Evolutionary conservation across 2,888 invertebrate species (phyloP).

Genomic region (Sarcophaga caerulescens): DNA sequence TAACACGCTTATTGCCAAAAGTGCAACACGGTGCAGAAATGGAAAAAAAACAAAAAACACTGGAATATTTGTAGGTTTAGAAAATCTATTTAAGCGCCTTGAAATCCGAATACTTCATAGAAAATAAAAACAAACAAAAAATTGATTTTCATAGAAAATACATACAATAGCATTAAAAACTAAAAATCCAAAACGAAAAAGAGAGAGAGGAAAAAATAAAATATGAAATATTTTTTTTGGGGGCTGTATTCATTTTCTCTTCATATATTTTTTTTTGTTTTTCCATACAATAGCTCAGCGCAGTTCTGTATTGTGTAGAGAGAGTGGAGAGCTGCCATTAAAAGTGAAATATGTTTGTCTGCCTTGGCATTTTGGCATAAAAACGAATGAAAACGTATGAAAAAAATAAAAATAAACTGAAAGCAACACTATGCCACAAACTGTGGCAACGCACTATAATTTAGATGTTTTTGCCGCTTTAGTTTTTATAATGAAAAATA

Average conservation of each 20-base stretch:
- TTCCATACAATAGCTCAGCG: neutral
- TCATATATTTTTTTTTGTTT: neutral
- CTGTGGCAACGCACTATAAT: slow-evolving; percentile 62
- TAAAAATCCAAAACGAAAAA: neutral
- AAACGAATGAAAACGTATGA: slow-evolving; percentile 6
- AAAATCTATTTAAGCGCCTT: slow-evolving; percentile 31
- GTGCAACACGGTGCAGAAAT: neutral
- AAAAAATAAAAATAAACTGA: slow-evolving; percentile 34
- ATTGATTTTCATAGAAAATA: no score
- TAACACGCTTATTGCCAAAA: slow-evolving; percentile 51
- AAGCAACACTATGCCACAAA: slow-evolving; percentile 16
- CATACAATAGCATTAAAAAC: no score
- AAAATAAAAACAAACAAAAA: neutral
- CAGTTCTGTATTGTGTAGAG: neutral
- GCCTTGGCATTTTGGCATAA: slow-evolving; percentile 58
- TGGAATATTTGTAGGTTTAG: neutral
- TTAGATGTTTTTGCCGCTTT: slow-evolving; percentile 65
- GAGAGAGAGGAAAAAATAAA: neutral
- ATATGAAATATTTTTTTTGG: neutral
- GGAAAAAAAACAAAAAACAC: neutral
- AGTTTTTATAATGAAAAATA: neutral
- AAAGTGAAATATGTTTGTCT: slow-evolving; percentile 66
- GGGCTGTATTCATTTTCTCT: neutral
- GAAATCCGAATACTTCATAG: neutral
- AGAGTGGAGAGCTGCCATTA: slow-evolving; percentile 52